Base-by-base conservation (phyloP, 1,140 invertebrate genomes). In the Phocides pigmalion region DNA sequence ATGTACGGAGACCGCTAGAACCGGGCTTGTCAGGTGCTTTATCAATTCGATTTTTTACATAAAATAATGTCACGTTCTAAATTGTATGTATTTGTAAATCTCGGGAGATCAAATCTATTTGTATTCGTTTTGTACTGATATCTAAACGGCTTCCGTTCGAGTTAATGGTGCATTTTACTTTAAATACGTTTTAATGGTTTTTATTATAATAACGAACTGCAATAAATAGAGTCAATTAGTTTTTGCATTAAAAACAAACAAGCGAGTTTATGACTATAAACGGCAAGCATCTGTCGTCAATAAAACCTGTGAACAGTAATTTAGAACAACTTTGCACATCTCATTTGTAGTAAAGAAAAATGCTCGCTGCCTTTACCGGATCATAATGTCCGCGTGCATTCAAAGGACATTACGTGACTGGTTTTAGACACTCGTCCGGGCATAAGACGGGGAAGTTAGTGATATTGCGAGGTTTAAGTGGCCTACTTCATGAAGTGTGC, bases 391-490 rank as follows among this genome's bases (percentile, higher is more conserved):
- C 56, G 3, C 19, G 12, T 25, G 15, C 17, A 20, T 46, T 46
- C 46, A 37, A 20, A 14, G 42, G 44, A 59, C 56, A 59, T 59
- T 59, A 59, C 32, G 20, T 47, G 56, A 62, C 59, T 66, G 56
- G 56, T 46, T 56, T 44, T 62, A 64, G 28, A 65, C 22, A 63
- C 17, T 62, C 50, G 51, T 49, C 12, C n/a, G 32, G 14, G 17
- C 64, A 66, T 70, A 66, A 68, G 16, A 64, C 68, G 42, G 8
- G 17, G 49, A 68, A 71, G 54, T 68, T 72, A 67, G 62, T 69
- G 66, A 70, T 69, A 72, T 70, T 66, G 62, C 66, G 17, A 35
- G 32, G 47, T 39, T 68, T 76, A 64, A 72, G 64, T 58, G 66
- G 42, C 66, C 68, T 67, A 68, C 68, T 67, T 64, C 64, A 54